Conservation (phyloP, 92 coral and sea anemone species). For the Paragorgia papillata region DNA sequence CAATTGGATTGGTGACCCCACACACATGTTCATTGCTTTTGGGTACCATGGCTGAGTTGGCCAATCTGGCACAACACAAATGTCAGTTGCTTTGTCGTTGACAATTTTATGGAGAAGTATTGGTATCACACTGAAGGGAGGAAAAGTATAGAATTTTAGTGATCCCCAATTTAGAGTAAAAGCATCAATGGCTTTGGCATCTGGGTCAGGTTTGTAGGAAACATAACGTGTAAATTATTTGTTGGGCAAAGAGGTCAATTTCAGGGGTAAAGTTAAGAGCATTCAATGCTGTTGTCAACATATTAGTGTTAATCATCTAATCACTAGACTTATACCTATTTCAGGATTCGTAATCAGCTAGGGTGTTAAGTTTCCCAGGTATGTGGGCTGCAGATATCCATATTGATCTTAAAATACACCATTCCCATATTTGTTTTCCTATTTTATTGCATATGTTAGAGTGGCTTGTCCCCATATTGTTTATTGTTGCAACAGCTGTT, state of each 20-base stretch:
- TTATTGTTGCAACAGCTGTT: no score
- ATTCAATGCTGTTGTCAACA: neutral
- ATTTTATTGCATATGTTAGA: neutral
- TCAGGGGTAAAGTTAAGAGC: neutral
- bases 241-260: neutral
- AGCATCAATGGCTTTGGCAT: neutral
- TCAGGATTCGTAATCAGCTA: neutral
- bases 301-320: neutral
- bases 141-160: conserved; percentile 2
- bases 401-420: neutral
- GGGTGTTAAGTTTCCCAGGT: neutral
- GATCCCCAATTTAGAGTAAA: neutral
- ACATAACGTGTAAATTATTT: neutral
- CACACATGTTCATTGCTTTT: neutral
- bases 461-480: no score
- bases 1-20: neutral
- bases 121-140: neutral
- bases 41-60: conserved; percentile 8
- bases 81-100: conserved; percentile 3
- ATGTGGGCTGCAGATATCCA: neutral
- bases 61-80: conserved; percentile 4
- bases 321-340: neutral
- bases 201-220: neutral
- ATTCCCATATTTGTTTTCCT: neutral
- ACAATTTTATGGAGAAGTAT: neutral